These are phyloP conservation scores for Aphaenogaster ashmeadi DNA, from an alignment of 1,140 invertebrate genomes.

Conservation along the genomic window DNA sequence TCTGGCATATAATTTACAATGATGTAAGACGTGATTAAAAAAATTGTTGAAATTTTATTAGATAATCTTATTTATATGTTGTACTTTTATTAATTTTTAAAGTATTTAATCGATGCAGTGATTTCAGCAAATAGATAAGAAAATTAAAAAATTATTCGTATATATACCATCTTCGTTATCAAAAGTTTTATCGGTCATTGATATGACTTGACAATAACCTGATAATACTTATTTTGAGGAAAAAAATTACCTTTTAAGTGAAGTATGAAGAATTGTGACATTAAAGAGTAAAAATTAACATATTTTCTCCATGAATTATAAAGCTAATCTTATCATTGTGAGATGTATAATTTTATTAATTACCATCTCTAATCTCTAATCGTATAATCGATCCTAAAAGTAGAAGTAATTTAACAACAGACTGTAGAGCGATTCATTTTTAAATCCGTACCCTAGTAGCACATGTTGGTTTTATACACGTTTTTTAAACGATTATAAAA, in stretches of 20 bases:
- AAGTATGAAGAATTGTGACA: not conserved
- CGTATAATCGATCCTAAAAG: not conserved
- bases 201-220: not conserved
- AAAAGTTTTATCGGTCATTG: not conserved
- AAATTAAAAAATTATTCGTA: not conserved
- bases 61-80: not conserved
- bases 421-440: not conserved
- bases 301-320: not conserved
- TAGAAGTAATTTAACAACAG: not conserved
- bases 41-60: not conserved
- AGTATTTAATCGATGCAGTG: not conserved
- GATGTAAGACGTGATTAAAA: not conserved
- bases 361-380: not conserved
- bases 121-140: not conserved
- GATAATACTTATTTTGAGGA: not conserved
- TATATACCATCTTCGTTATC: not conserved
- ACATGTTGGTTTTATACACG: no score
- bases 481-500: no score
- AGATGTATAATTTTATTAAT: not conserved
- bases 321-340: not conserved
- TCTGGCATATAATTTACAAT: not conserved
- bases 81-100: not conserved
- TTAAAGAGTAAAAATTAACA: not conserved
- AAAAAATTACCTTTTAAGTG: not conserved
- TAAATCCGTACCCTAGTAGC: no score